These are phyloP conservation scores for Synergus umbraculus DNA, from an alignment of 2,888 invertebrate species.

Conservation along the genomic window DNA sequence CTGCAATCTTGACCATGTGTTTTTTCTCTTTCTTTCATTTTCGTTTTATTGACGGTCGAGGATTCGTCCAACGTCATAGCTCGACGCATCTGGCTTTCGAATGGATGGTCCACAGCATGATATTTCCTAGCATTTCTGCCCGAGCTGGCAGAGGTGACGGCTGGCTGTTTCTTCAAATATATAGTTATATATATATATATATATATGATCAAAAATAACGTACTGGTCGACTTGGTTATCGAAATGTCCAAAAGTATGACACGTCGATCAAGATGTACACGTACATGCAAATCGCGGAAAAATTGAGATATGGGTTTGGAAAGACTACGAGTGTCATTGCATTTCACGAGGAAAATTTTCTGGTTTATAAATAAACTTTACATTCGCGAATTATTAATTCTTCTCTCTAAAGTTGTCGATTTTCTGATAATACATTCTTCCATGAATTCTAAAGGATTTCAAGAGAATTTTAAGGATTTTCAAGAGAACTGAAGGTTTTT, in stretches of 20 bases:
- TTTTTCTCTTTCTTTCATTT: conserved; percentile 22
- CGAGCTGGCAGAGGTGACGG: conserved; percentile 39
- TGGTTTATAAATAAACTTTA: no score
- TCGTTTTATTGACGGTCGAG: conserved; percentile 14
- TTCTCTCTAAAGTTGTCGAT: background rate
- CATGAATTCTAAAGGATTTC: background rate
- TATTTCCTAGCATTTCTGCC: conserved; percentile 46
- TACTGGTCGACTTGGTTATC: conserved; percentile 32
- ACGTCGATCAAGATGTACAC: conserved; percentile 18
- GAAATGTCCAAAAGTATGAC: conserved; percentile 22
- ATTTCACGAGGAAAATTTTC: background rate
- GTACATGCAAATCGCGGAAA: background rate
- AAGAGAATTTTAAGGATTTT: no score
- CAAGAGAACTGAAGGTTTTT: no score
- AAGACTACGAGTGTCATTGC: background rate
- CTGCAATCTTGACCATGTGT: conserved; percentile 1
- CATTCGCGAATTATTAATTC: no score
- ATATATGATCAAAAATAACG: conserved; percentile 38
- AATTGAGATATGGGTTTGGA: background rate
- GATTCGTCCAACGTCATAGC: conserved; percentile 32
- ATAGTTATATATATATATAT: background rate
- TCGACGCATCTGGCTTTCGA: conserved; percentile 47
- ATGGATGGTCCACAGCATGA: conserved; percentile 46
- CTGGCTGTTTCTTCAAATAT: conserved; percentile 3
- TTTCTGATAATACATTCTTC: background rate